Evolutionary conservation across 2,888 invertebrate species (phyloP).

Genomic region (Rhingia campestris): DNA sequence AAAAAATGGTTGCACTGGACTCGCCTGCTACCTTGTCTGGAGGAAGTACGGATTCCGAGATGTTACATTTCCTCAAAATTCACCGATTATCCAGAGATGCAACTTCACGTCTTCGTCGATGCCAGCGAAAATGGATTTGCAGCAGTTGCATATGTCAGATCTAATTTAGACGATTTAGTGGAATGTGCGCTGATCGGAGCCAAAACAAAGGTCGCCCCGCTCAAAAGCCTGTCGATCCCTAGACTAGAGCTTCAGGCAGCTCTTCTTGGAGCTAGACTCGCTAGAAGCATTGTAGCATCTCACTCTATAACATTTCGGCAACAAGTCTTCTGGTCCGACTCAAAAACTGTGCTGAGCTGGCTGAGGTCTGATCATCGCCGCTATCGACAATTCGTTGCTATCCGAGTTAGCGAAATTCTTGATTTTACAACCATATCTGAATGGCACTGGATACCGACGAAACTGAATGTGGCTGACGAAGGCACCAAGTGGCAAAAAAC

Average conservation of each 20-base stretch:
- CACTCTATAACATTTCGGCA: neutral
- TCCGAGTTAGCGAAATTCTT: constrained; percentile 2
- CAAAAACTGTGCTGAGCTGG: neutral
- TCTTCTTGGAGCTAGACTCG: constrained; percentile 10
- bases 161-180: too few relatives aligned
- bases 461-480: constrained; percentile 7
- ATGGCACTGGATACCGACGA: neutral
- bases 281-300: neutral
- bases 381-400: neutral
- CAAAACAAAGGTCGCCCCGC: neutral
- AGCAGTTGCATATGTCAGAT: too few relatives aligned
- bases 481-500: constrained; percentile 3
- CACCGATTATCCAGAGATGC: neutral
- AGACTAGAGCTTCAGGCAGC: constrained; percentile 18
- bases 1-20: neutral
- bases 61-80: neutral
- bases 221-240: constrained; percentile 3
- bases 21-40: neutral
- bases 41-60: neutral
- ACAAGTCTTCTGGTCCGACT: neutral
- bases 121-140: too few relatives aligned
- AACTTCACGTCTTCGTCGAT: constrained; percentile 2
- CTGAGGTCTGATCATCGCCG: too few relatives aligned
- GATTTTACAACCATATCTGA: neutral
- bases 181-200: too few relatives aligned